These are phyloP conservation scores for Eudorcas thomsonii DNA, from an alignment of 2,113 vertebrate species.

Conservation along the genomic window DNA sequence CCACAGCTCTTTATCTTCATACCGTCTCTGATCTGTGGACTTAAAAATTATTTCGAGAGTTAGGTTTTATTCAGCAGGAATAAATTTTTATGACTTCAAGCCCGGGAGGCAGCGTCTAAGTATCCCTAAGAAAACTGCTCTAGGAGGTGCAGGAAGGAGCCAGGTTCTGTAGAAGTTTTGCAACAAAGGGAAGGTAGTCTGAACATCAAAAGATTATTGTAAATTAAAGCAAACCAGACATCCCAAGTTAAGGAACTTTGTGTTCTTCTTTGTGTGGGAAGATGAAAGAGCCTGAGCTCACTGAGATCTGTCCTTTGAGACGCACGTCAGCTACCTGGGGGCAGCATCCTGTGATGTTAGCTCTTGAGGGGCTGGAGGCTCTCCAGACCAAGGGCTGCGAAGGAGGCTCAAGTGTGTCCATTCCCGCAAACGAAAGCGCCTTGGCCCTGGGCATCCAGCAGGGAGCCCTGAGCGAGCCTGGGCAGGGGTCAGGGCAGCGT, in stretches of 20 bases:
- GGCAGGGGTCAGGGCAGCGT: neutral
- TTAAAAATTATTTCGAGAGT: neutral
- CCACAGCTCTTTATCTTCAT: rapidly evolving
- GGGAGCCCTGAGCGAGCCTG: rapidly evolving
- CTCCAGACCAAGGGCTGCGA: neutral
- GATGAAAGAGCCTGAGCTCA: neutral
- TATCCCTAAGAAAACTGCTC: neutral
- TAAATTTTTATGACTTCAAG: neutral
- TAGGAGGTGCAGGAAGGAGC: neutral
- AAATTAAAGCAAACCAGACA: neutral
- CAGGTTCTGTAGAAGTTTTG: neutral
- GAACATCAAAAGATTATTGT: neutral
- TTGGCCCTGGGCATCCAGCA: neutral
- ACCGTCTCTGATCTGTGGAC: neutral
- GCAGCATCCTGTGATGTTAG: neutral
- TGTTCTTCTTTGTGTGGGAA: neutral
- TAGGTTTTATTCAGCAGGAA: neutral
- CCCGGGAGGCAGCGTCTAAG: neutral
- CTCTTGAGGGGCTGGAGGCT: neutral
- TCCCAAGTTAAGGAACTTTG: neutral
- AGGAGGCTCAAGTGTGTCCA: neutral
- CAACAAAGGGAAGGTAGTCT: neutral
- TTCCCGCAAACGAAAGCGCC: rapidly evolving
- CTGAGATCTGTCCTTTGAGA: neutral
- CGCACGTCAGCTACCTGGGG: neutral